Base-by-base conservation (phyloP, 2,797 vertebrate species). In the Centroberyx gerrardi region DNA sequence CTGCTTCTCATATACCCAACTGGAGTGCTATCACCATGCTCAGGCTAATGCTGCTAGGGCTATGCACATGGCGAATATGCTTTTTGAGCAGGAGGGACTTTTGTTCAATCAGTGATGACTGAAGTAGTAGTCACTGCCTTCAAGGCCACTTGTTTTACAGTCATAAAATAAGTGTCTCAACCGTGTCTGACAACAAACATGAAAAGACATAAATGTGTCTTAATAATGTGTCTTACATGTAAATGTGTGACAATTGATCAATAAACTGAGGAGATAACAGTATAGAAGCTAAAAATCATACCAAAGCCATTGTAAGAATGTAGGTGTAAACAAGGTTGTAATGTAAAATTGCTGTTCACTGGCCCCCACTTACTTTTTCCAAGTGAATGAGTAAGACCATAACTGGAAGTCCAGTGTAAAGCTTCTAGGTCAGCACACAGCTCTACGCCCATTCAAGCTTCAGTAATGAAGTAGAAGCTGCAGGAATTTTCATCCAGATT, bases 401-500 rank as follows among this genome's bases (percentile, higher is more conserved):
- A 28, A 87, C 31, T 63, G 69, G 73, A 84, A 82, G 62, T n/a
- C 46, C 56, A 51, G 36, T 31, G 8, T 46, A 17, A 76, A 81
- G 51, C 68, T 82, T 82, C 54, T 78, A 74, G 88, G 86, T 83
- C 87, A 76, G 48, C 38, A 7, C 0, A 53, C 58, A 60, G 27
- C 74, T 81, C 31, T 8, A 51, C 82, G 8, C 58, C 69, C 68
- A 0, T 61, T 78, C 64, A 36, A 73, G 63, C 55, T 54, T 76
- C 31, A 42, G 40, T 84, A 72, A 83, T 10, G 15, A 63, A 63
- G 74, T 61, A 51, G 28, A 76, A 55, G 68, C 61, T 61, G 72
- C 1, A 8, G 72, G 78, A 85, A 82, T 54, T 54, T 52, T 70
- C 87, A 80, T 84, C 74, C 84, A 86, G 90, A 90, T 92, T 89